Conservation (phyloP, 1,140 invertebrate species). For the Drosophila asahinai region DNA sequence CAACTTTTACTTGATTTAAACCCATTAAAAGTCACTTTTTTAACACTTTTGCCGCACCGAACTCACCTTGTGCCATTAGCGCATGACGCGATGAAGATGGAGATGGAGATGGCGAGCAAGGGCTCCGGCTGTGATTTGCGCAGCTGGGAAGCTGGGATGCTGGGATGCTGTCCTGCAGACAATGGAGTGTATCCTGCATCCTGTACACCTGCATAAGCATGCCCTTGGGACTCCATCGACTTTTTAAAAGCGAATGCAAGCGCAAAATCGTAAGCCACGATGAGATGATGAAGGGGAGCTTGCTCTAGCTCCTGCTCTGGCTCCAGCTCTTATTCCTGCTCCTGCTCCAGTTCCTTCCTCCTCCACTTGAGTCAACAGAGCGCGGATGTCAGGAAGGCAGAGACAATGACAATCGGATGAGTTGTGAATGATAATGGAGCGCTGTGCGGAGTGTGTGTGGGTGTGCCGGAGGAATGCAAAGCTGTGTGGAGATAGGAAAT, state of each 20-base stretch:
- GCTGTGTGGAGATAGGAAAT: slow-evolving; percentile 32
- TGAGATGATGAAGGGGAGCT: slow-evolving; percentile 20
- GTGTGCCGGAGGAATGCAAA: slow-evolving; percentile 11
- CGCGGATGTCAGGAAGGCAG: slow-evolving; percentile 52
- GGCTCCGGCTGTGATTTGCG: slow-evolving; percentile 30
- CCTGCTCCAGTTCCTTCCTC: not conserved
- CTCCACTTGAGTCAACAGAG: slow-evolving; percentile 53
- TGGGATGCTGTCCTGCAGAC: slow-evolving; percentile 38
- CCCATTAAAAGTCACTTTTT: slow-evolving; percentile 84
- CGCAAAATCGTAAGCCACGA: slow-evolving; percentile 57
- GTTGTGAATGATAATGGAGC: slow-evolving; percentile 79
- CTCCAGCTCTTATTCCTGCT: not conserved
- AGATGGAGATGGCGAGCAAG: slow-evolving; percentile 29
- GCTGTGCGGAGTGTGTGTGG: slow-evolving; percentile 9
- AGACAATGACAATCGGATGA: slow-evolving; percentile 82
- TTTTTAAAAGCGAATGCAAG: slow-evolving; percentile 64
- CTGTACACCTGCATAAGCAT: slow-evolving; percentile 63
- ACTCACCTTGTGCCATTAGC: slow-evolving; percentile 61
- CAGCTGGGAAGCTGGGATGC: not conserved
- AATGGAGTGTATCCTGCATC: slow-evolving; percentile 50
- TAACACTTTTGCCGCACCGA: slow-evolving; percentile 70
- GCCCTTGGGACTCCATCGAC: slow-evolving; percentile 52
- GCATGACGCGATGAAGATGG: slow-evolving; percentile 49
- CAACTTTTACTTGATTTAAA: slow-evolving; percentile 84
- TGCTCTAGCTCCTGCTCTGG: not conserved